Evolutionary conservation across 2,797 vertebrate genomes (phyloP).

Genomic region (Diplodus sargus): DNA sequence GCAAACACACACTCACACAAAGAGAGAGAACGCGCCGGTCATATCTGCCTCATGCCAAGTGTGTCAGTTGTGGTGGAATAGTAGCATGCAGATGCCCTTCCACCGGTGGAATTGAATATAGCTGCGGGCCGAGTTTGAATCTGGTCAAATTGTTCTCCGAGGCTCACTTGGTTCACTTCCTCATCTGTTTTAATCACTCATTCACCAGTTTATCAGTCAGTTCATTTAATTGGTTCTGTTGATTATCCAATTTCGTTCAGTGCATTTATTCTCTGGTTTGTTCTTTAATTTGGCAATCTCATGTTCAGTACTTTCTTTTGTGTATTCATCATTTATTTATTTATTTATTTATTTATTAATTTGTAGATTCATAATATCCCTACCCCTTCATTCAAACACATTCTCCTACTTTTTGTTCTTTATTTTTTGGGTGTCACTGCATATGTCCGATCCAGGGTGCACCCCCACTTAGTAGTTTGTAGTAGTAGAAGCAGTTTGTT

Average conservation of each 20-base stretch:
- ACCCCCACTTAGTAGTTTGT: too few species aligned
- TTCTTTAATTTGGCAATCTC: neutral
- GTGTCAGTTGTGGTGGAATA: slow-evolving; percentile 29
- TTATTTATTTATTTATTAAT: neutral
- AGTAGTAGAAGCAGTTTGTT: too few species aligned
- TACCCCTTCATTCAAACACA: neutral
- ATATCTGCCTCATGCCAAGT: slow-evolving; percentile 34
- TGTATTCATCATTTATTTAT: neutral
- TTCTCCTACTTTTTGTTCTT: too few species aligned
- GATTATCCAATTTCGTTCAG: neutral
- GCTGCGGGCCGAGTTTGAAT: neutral
- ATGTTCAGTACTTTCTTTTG: neutral
- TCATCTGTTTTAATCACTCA: neutral
- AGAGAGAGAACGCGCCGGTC: slow-evolving; percentile 10
- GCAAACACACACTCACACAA: slow-evolving; percentile 20
- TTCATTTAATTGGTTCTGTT: neutral
- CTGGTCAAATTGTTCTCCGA: neutral
- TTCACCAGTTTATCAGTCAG: neutral
- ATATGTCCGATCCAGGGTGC: too few species aligned
- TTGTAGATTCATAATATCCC: neutral
- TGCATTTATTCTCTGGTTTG: neutral
- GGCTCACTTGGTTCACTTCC: neutral
- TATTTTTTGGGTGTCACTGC: too few species aligned
- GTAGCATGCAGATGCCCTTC: slow-evolving; percentile 23
- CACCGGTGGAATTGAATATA: slow-evolving; percentile 9